Conservation (phyloP, 2,888 invertebrate species). For the Pocota personata region DNA sequence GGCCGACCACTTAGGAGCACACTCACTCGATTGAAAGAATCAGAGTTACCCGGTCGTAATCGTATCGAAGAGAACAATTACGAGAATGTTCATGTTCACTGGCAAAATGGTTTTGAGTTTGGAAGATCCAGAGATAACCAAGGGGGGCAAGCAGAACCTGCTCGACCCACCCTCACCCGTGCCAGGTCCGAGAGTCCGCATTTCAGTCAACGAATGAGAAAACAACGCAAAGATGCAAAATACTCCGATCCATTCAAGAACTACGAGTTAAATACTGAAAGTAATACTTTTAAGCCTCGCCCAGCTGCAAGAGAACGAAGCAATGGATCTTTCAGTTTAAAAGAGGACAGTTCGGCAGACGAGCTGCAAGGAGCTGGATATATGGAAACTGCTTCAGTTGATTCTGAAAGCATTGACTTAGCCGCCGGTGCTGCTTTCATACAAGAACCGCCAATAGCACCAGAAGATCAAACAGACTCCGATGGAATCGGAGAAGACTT, state of each 20-base stretch:
- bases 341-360: conserved; percentile 41
- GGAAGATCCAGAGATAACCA: conserved; percentile 80
- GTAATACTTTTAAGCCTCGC: conserved; percentile 80
- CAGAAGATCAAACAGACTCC: conserved; percentile 56
- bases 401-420: conserved; percentile 49
- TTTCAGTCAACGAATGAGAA: conserved; percentile 77
- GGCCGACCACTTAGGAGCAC: conserved; percentile 80
- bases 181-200: conserved; percentile 82
- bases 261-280: conserved; percentile 81
- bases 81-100: conserved; percentile 82
- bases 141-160: conserved; percentile 65
- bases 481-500: conserved; percentile 55
- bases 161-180: conserved; percentile 78
- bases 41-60: conserved; percentile 75
- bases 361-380: conserved; percentile 30
- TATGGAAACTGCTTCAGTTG: conserved; percentile 44
- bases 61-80: conserved; percentile 82
- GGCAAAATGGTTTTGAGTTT: conserved; percentile 82
- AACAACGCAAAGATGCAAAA: conserved; percentile 75
- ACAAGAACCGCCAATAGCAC: conserved; percentile 21
- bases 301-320: conserved; percentile 40
- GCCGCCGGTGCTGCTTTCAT: conserved; percentile 22
- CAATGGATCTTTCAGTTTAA: conserved; percentile 43
- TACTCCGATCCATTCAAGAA: conserved; percentile 81
- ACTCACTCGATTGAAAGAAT: conserved; percentile 79